These are phyloP conservation scores for Macrosteles quadrilineatus DNA, from an alignment of 1,140 invertebrate species.

Conservation along the genomic window DNA sequence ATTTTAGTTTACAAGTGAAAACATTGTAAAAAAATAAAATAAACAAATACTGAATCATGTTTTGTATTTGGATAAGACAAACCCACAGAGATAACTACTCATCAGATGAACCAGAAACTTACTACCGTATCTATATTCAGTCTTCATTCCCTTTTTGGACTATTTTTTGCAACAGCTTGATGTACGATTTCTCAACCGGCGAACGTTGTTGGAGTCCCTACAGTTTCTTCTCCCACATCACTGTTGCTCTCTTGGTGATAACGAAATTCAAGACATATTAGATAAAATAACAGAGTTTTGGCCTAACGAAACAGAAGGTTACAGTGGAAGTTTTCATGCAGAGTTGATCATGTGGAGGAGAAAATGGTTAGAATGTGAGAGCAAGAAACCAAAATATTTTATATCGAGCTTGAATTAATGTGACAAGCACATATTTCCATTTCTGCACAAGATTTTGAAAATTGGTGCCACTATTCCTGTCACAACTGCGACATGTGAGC, in stretches of 20 bases:
- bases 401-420: not conserved
- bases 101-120: slow-evolving; percentile 5
- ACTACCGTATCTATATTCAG: not conserved
- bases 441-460: not conserved
- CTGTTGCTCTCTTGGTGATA: not conserved
- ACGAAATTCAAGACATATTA: not conserved
- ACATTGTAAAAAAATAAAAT: too few relatives aligned
- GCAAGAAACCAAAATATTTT: not conserved
- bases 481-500: slow-evolving; percentile 36
- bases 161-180: not conserved
- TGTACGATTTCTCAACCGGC: slow-evolving; percentile 3
- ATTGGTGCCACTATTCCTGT: slow-evolving; percentile 19
- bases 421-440: not conserved
- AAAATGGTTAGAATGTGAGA: too few relatives aligned
- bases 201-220: not conserved
- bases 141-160: not conserved
- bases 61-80: too few relatives aligned
- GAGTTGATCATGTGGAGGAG: not conserved
- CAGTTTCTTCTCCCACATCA: not conserved
- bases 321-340: slow-evolving; percentile 3
- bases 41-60: too few relatives aligned
- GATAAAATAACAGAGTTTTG: not conserved
- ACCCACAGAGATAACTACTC: not conserved
- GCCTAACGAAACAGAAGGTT: not conserved
- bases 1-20: too few relatives aligned